Percentiles rank a stretch among this genome's conserved stretches.
phyloP scores from a whole-genome alignment of 2,797 vertebrate genomes.

The Lates japonicus region DNA sequence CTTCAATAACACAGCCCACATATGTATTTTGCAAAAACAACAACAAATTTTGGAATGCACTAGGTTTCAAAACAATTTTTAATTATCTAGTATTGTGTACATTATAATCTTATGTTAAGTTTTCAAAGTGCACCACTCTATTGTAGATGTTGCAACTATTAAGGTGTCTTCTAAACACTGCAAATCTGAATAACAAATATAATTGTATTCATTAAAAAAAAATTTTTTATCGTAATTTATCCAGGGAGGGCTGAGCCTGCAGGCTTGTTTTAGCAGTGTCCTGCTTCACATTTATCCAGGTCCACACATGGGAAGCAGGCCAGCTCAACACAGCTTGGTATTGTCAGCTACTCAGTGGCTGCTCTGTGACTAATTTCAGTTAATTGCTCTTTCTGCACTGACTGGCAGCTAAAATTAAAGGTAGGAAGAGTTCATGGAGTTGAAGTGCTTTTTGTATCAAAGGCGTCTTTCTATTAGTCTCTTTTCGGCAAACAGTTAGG shows the following conservation, averaged over 20 bases:
- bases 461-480: constrained; percentile 39
- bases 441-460: constrained; percentile 23
- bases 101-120: not conserved
- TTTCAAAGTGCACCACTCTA: constrained; percentile 48
- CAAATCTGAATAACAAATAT: constrained; percentile 38
- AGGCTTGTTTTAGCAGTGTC: constrained; percentile 12
- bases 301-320: constrained; percentile 20
- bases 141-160: constrained; percentile 17
- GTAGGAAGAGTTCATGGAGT: constrained; percentile 26
- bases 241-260: not conserved
- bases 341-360: constrained; percentile 13
- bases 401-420: constrained; percentile 39
- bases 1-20: not conserved
- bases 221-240: constrained; percentile 6
- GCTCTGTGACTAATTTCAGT: constrained; percentile 41
- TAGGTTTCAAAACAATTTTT: constrained; percentile 52
- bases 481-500: not conserved
- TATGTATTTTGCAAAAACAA: not conserved
- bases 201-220: not conserved
- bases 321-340: constrained; percentile 24
- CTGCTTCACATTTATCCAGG: constrained; percentile 34
- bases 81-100: constrained; percentile 38
- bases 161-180: constrained; percentile 40
- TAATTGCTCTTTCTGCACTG: constrained; percentile 22
- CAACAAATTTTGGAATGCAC: constrained; percentile 6